Base-by-base conservation (phyloP, 2,888 invertebrate genomes). In the Cephus spinipes region DNA sequence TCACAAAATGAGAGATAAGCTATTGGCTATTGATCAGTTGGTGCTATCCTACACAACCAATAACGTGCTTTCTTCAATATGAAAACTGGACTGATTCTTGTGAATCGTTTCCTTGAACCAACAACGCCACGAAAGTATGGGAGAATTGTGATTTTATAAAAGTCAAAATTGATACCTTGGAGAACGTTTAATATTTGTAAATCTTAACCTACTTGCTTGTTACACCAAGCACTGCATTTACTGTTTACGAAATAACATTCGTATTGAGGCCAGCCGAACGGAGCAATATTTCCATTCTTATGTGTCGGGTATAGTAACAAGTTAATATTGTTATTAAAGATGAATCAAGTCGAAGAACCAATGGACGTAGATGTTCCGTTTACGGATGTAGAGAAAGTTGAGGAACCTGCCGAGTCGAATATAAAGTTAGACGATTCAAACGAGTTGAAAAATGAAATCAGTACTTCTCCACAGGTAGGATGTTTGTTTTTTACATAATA, bases 301-400 rank as follows among this genome's bases (percentile, higher is more conserved):
- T 35, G 55, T 55, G 55, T 23, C 2, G 55, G 55, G 23, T 55
- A 35, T 11, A 80, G 73, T 36, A 79, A 76, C 74, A 77, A 77
- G 74, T 71, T 71, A 71, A 71, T 71, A 31, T 31, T 33, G 71
- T 31, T 71, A 15, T 69, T 81, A 40, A 69, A 40, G 73, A 75
- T 55, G 77, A 92, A 92, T 85, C 90, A 91, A 83, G 76, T 86
- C 4, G 86, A 84, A 30, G 92, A 92, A 83, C 87, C 91, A n/a
- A 93, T 93, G 93, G 93, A 93, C 12, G 90, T 93, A 31, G 93
- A 93, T 75, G 87, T 84, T 76, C 68, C 77, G 31, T 12, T 68
- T 23, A 74, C 32, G 3, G 84, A 86, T 55, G 82, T 84, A 32
- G 82, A 84, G 32, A 82, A 84, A 78, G 83, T 85, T n/a, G 84